A percentile compares a stretch with the other conserved stretches of the same genome.
Conservation (phyloP, 2,888 invertebrate genomes). For the Mimachlamys varia region DNA sequence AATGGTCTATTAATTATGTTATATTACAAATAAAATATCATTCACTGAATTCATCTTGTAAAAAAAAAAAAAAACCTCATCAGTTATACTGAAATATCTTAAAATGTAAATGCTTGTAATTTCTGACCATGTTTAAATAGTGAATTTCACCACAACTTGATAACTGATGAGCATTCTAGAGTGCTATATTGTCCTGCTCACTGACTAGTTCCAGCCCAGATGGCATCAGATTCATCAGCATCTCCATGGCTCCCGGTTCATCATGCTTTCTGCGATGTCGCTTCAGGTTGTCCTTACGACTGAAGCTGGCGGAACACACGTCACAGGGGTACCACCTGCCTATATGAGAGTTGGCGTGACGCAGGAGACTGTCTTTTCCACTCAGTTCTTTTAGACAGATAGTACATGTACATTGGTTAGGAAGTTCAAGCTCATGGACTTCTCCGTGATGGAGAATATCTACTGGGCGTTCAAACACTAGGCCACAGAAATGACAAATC, state of each 20-base stretch:
- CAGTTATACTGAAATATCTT: not conserved
- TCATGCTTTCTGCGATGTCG: slow-evolving; percentile 1
- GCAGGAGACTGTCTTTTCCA: slow-evolving; percentile 43
- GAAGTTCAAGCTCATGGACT: not conserved
- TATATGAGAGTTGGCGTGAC: slow-evolving; percentile 45
- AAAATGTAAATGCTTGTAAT: not conserved
- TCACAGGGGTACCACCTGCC: slow-evolving; percentile 39
- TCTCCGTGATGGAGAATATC: slow-evolving; percentile 18
- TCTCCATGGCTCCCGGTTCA: not conserved
- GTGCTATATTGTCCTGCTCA: not conserved
- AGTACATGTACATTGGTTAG: slow-evolving; percentile 38
- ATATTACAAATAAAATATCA: not conserved
- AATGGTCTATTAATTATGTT: too few species aligned
- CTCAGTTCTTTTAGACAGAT: slow-evolving; percentile 43
- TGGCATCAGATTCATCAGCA: slow-evolving; percentile 10
- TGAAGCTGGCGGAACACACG: slow-evolving; percentile 38
- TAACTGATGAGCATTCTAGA: not conserved
- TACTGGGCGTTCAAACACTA: not conserved
- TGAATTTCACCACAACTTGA: too few species aligned
- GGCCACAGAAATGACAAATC: not conserved
- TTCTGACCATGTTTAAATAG: not conserved
- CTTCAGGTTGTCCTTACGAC: slow-evolving; percentile 12
- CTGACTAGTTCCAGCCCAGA: not conserved
- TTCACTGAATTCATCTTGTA: not conserved
- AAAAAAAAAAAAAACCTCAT: not conserved